Conservation (phyloP, 2,888 invertebrate genomes). For the Biston stratarius region DNA sequence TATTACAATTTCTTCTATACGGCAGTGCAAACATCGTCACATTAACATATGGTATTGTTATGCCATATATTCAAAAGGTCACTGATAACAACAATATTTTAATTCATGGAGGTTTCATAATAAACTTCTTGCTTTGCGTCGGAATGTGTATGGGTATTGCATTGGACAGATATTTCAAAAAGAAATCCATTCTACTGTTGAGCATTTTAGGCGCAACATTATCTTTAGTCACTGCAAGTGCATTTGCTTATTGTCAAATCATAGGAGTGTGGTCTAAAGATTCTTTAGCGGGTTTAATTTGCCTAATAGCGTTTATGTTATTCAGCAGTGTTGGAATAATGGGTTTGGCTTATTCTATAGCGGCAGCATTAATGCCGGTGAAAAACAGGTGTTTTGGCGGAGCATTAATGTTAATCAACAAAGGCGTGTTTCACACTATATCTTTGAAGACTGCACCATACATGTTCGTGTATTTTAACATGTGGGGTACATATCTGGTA, state of each 20-base stretch:
- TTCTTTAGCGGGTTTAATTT: slow-evolving; percentile 9
- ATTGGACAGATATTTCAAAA: slow-evolving; percentile 14
- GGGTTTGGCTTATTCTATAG: slow-evolving; percentile 11
- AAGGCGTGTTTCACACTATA: slow-evolving; percentile 4
- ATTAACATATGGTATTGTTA: slow-evolving; percentile 11
- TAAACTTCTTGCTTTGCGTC: not conserved
- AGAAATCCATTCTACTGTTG: slow-evolving; percentile 6
- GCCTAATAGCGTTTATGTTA: slow-evolving; percentile 11
- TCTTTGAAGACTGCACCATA: slow-evolving; percentile 21
- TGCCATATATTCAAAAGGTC: slow-evolving; percentile 35
- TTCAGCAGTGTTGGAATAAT: slow-evolving; percentile 10
- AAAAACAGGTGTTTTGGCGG: slow-evolving; percentile 20
- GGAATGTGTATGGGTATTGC: slow-evolving; percentile 4
- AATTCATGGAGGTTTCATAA: slow-evolving; percentile 5
- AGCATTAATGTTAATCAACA: slow-evolving; percentile 9
- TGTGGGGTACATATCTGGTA: slow-evolving; percentile 19
- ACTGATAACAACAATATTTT: slow-evolving; percentile 19
- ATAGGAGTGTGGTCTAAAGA: slow-evolving; percentile 5
- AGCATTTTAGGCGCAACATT: not conserved
- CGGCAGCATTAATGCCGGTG: slow-evolving; percentile 10
- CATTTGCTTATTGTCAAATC: slow-evolving; percentile 5
- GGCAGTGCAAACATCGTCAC: slow-evolving; percentile 17
- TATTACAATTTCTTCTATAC: slow-evolving; percentile 4
- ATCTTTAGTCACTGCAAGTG: slow-evolving; percentile 6
- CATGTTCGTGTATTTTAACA: slow-evolving; percentile 16